phyloP scores from a whole-genome alignment of 2,113 vertebrate species.

The Rhinolophus sinicus region DNA sequence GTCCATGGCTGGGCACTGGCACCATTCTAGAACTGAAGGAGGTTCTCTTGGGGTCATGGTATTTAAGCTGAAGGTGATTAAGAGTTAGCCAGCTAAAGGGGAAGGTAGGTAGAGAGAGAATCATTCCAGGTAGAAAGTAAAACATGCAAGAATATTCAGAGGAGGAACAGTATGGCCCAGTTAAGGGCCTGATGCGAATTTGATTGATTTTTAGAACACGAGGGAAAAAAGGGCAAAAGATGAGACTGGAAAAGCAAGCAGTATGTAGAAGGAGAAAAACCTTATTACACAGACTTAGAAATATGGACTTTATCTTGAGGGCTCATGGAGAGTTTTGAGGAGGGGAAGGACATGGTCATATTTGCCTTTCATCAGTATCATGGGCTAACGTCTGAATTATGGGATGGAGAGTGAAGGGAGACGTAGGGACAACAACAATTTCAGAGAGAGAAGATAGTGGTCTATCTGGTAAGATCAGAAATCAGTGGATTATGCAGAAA shows the following conservation, averaged over 20 bases:
- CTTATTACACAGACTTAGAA: not conserved
- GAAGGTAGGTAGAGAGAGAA: not conserved
- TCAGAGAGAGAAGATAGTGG: not conserved
- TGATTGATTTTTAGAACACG: not conserved
- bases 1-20: not conserved
- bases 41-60: not conserved
- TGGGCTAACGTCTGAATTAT: fast-evolving
- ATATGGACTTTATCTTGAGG: not conserved
- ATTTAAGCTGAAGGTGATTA: not conserved
- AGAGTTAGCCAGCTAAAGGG: not conserved
- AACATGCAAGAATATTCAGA: not conserved
- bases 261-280: not conserved
- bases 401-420: not conserved
- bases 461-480: not conserved
- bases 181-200: not conserved
- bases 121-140: not conserved
- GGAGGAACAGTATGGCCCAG: not conserved
- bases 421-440: not conserved
- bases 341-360: not conserved
- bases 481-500: not conserved
- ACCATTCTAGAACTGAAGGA: not conserved
- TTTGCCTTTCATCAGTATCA: not conserved
- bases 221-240: not conserved
- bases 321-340: not conserved
- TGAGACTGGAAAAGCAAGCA: not conserved